Evolutionary conservation across 2,888 invertebrate species (phyloP).

Genomic region (Bursaphelenchus okinawaensis): DNA sequence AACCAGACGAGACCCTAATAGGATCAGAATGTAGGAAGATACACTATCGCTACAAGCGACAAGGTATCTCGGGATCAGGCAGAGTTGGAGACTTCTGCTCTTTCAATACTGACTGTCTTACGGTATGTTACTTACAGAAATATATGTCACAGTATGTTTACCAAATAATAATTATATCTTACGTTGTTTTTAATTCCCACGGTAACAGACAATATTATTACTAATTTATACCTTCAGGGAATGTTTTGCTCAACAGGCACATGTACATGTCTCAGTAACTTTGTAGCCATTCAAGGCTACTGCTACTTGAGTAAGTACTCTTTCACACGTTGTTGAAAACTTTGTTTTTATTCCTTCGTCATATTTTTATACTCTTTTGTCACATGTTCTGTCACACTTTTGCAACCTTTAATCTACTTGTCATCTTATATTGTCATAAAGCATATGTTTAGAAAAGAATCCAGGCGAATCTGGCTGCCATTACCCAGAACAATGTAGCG

Average conservation of each 20-base stretch:
- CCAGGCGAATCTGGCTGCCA: slow-evolving; percentile 56
- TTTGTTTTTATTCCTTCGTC: background rate
- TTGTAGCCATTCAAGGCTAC: slow-evolving; percentile 56
- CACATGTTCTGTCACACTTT: background rate
- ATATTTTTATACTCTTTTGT: too few species aligned
- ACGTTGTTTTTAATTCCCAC: too few species aligned
- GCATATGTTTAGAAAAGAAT: slow-evolving; percentile 54
- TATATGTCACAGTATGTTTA: too few species aligned
- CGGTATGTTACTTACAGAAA: slow-evolving; percentile 27
- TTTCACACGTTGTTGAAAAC: background rate
- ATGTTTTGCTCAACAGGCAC: slow-evolving; percentile 57
- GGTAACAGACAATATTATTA: background rate
- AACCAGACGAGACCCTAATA: slow-evolving; percentile 42
- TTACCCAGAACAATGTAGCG: slow-evolving; percentile 53
- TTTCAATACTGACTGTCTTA: slow-evolving; percentile 57
- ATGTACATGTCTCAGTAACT: slow-evolving; percentile 55
- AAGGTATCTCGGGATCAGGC: slow-evolving; percentile 55
- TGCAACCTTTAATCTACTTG: background rate
- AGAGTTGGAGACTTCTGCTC: slow-evolving; percentile 56
- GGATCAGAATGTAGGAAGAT: slow-evolving; percentile 45
- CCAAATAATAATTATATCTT: too few species aligned
- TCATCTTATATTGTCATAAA: background rate
- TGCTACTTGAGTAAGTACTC: slow-evolving; percentile 47
- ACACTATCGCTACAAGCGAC: slow-evolving; percentile 48
- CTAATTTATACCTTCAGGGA: slow-evolving; percentile 32